Base-by-base conservation (phyloP, 2,797 vertebrate species). In the Oophaga sylvatica region DNA sequence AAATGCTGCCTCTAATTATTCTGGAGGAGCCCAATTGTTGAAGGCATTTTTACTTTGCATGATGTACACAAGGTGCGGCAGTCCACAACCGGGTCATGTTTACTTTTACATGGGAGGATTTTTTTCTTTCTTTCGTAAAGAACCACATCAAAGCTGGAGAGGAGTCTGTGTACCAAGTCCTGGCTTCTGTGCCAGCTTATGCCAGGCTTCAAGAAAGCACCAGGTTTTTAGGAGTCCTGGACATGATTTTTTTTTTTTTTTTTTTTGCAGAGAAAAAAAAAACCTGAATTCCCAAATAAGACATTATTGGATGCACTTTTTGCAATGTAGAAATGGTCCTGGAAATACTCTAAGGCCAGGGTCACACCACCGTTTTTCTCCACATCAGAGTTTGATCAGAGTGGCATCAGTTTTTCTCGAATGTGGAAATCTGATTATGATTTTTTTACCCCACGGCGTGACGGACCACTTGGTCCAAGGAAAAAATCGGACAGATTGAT, bases 91-190 rank as follows among this genome's bases (percentile, higher is more conserved):
- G 90, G 92, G 91, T 92, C 93, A 92, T 88, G 91, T 97, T 97
- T 97, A 95, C 92, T 90, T 94, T 97, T 96, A 95, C 96, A 95
- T 93, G 91, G 90, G 87, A 92, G 93, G 94, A 95, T 94, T 77
- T 80, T 80, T 56, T 60, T 59, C 59, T 79, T 53, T 29, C 62
- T 80, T 85, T 31, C 20, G 16, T 70, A 94, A 92, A 87, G 94
- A 95, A 93, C 94, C 93, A 95, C 95, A 96, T 97, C 95, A 97
- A 96, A 97, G 96, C 81, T 84, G 48, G 77, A 63, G 0, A 2
- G 67, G 90, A 90, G 90, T 92, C 88, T 91, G 89, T 90, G 71
- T 31, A 29, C 15, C 71, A 63, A 88, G 57, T 41, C 8, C 90
- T 90, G 89, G 91, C 92, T 85, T 87, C 31, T 68, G 59, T 67